Percentiles rank a stretch among this genome's conserved stretches.
Conservation (phyloP, 2,797 vertebrate genomes). For the Champsocephalus gunnari region DNA sequence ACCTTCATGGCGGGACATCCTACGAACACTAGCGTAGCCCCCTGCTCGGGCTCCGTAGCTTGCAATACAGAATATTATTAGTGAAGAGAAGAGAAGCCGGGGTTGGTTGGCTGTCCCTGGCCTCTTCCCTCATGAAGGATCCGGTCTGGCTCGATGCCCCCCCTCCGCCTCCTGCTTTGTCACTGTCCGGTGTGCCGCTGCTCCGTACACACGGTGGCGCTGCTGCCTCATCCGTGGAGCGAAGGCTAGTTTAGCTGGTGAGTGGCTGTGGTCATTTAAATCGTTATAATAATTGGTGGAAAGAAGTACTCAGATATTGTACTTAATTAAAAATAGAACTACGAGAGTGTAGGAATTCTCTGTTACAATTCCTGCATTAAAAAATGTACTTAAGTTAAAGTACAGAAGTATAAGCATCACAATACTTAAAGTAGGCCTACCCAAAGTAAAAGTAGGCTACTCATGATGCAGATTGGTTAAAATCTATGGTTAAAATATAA, state of each 20-base stretch:
- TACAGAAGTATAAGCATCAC: no score
- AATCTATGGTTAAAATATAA: no score
- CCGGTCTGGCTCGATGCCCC: slow-evolving; percentile 76
- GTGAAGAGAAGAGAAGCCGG: slow-evolving; percentile 82
- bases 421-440: no score
- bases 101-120: slow-evolving; percentile 83
- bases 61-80: slow-evolving; percentile 52
- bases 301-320: no score
- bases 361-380: no score
- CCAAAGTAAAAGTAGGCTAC: no score
- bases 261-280: background rate
- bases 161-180: slow-evolving; percentile 82
- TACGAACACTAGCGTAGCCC: slow-evolving; percentile 77
- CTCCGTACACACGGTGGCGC: slow-evolving; percentile 60
- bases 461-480: no score
- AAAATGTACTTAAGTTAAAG: no score
- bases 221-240: slow-evolving; percentile 6
- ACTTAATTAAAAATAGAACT: no score
- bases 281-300: background rate
- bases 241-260: background rate
- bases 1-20: slow-evolving; percentile 97
- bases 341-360: no score
- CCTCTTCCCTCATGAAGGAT: slow-evolving; percentile 87
- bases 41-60: slow-evolving; percentile 72
- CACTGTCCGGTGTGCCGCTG: slow-evolving; percentile 57